Conservation (phyloP, 2,797 vertebrate genomes). For the Cirrhinus molitorella region DNA sequence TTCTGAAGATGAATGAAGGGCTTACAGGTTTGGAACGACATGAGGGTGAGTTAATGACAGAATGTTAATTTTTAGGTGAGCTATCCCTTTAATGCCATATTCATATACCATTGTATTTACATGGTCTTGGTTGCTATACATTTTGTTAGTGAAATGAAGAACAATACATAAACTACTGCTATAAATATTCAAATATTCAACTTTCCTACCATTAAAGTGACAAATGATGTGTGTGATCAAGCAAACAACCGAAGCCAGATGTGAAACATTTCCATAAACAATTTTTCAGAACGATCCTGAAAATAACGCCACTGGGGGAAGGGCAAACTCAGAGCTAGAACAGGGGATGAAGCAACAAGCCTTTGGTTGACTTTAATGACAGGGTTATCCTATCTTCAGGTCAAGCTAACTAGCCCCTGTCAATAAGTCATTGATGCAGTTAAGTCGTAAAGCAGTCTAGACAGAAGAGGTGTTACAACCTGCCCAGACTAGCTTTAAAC, state of each 20-base stretch:
- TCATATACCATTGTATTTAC: not conserved
- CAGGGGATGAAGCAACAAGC: not conserved
- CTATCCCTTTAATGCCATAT: not conserved
- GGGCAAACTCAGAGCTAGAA: slow-evolving; percentile 5
- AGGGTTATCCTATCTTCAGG: slow-evolving; percentile 66
- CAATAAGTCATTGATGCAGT: slow-evolving; percentile 79
- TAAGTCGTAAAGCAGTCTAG: slow-evolving; percentile 82
- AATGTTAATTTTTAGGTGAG: too few relatives aligned
- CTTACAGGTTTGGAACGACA: too few relatives aligned
- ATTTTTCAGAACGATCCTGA: slow-evolving; percentile 13
- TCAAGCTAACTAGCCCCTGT: slow-evolving; percentile 71
- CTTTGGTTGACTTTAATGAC: slow-evolving; percentile 53
- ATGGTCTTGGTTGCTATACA: not conserved
- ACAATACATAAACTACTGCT: not conserved
- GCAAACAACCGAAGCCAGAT: slow-evolving; percentile 12
- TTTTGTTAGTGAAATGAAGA: slow-evolving; percentile 22
- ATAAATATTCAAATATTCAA: slow-evolving; percentile 20
- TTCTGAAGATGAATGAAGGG: too few relatives aligned
- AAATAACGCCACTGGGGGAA: slow-evolving; percentile 51
- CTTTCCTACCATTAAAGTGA: slow-evolving; percentile 11
- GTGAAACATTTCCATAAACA: slow-evolving; percentile 34
- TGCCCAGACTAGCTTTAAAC: slow-evolving; percentile 69
- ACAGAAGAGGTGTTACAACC: slow-evolving; percentile 73
- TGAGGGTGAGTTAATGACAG: too few relatives aligned
- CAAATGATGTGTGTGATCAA: not conserved